These are phyloP conservation scores for Drosophila insularis DNA, from an alignment of 1,140 invertebrate genomes.

Conservation along the genomic window DNA sequence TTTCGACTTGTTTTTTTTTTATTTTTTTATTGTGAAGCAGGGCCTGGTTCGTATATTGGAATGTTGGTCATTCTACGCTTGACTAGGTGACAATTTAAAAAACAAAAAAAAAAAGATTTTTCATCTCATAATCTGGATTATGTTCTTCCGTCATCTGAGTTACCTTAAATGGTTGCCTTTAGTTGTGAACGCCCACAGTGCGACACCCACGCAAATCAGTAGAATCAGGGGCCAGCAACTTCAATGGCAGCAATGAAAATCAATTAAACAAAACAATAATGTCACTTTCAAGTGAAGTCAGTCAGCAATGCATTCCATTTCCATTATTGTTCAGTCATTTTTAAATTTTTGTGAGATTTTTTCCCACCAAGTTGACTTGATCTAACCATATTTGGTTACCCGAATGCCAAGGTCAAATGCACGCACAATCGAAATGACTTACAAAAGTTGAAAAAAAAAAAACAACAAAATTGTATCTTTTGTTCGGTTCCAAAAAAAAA, in stretches of 20 bases:
- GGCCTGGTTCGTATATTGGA: slow-evolving; percentile 39
- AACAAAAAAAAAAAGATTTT: neutral
- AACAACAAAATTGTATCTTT: slow-evolving; percentile 47
- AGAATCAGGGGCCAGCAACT: slow-evolving; percentile 13
- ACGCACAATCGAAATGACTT: slow-evolving; percentile 51
- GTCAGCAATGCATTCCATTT: slow-evolving; percentile 68
- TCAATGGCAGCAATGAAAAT: slow-evolving; percentile 48
- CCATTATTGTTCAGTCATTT: slow-evolving; percentile 36
- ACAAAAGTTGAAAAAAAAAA: slow-evolving; percentile 51
- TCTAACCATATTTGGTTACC: slow-evolving; percentile 66
- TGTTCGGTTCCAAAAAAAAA: slow-evolving; percentile 42
- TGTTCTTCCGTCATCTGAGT: slow-evolving; percentile 41
- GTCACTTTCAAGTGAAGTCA: neutral
- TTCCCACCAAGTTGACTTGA: slow-evolving; percentile 56
- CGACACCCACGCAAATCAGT: neutral
- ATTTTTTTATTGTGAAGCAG: slow-evolving; percentile 34
- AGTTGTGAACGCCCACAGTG: slow-evolving; percentile 8
- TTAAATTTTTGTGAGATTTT: neutral
- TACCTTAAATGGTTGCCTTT: slow-evolving; percentile 42
- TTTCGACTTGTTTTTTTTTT: neutral
- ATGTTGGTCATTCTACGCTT: slow-evolving; percentile 1
- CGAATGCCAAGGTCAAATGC: slow-evolving; percentile 70
- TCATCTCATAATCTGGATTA: slow-evolving; percentile 30
- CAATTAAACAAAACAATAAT: slow-evolving; percentile 37
- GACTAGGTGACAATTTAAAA: slow-evolving; percentile 22